These are phyloP conservation scores for Idaea aversata DNA, from an alignment of 2,888 invertebrate genomes.

Conservation along the genomic window DNA sequence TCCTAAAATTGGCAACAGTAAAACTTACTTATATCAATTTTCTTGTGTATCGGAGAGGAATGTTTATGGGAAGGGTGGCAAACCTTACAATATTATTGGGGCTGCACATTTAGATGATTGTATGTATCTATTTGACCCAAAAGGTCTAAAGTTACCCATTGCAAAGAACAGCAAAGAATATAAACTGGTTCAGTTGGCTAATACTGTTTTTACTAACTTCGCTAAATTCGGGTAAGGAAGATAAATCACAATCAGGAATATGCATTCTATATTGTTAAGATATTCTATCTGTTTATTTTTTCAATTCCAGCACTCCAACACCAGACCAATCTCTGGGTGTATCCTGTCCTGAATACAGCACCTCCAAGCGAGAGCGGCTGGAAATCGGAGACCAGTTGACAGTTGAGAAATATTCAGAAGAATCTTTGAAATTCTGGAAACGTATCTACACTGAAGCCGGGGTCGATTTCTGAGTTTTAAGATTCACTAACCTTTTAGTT, in stretches of 20 bases:
- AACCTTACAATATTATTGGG: slow-evolving; percentile 43
- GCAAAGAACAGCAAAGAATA: slow-evolving; percentile 42
- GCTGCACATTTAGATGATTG: slow-evolving; percentile 57
- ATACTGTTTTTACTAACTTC: slow-evolving; percentile 54
- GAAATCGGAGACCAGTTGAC: slow-evolving; percentile 50
- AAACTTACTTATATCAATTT: slow-evolving; percentile 43
- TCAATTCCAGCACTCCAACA: slow-evolving; percentile 53
- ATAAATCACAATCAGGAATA: neutral
- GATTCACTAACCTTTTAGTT: neutral
- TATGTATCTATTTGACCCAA: slow-evolving; percentile 52
- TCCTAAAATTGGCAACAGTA: slow-evolving; percentile 10
- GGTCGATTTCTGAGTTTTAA: slow-evolving; percentile 21
- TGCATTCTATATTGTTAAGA: too few species aligned
- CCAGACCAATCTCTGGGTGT: slow-evolving; percentile 46
- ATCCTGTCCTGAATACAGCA: slow-evolving; percentile 51
- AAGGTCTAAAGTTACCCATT: slow-evolving; percentile 37
- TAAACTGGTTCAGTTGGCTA: slow-evolving; percentile 45
- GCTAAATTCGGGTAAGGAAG: slow-evolving; percentile 57
- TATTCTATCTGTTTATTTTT: too few species aligned
- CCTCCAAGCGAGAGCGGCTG: slow-evolving; percentile 34
- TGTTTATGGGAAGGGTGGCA: slow-evolving; percentile 36
- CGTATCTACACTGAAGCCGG: slow-evolving; percentile 35
- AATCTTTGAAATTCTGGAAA: slow-evolving; percentile 46
- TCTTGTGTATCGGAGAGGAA: slow-evolving; percentile 49
- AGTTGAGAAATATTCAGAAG: slow-evolving; percentile 32